Evolutionary conservation across 2,888 invertebrate species (phyloP).

Genomic region (Pterobdella sp.): DNA sequence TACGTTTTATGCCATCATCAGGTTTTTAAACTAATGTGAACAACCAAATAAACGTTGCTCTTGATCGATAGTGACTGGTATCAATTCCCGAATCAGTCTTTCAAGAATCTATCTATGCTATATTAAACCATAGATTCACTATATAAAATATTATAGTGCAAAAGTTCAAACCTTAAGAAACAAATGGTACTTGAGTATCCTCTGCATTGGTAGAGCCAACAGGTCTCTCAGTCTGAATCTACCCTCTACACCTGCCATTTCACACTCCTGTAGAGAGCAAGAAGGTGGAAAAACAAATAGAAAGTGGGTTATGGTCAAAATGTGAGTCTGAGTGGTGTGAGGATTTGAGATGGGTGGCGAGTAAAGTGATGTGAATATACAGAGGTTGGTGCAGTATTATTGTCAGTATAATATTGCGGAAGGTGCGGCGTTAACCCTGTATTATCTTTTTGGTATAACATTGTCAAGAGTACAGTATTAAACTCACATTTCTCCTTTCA

Average conservation of each 20-base stretch:
- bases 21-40: no score
- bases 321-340: no score
- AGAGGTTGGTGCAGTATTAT: no score
- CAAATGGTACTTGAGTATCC: conserved; percentile 92
- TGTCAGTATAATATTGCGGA: no score
- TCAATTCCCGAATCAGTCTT: background rate
- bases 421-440: no score
- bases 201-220: conserved; percentile 93
- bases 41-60: background rate
- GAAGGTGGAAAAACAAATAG: background rate
- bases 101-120: background rate
- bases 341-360: no score
- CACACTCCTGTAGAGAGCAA: conserved; percentile 64
- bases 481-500: background rate
- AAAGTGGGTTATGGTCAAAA: no score
- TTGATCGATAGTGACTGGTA: background rate
- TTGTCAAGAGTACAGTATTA: background rate
- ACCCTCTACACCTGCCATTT: conserved; percentile 85
- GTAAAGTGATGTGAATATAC: no score
- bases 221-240: conserved; percentile 89
- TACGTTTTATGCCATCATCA: no score
- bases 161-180: conserved; percentile 67
- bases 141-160: background rate
- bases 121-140: background rate
- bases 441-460: background rate